phyloP scores from a whole-genome alignment of 35 echinoderm and acorn worm genomes.

The Apostichopus parvimensis region DNA sequence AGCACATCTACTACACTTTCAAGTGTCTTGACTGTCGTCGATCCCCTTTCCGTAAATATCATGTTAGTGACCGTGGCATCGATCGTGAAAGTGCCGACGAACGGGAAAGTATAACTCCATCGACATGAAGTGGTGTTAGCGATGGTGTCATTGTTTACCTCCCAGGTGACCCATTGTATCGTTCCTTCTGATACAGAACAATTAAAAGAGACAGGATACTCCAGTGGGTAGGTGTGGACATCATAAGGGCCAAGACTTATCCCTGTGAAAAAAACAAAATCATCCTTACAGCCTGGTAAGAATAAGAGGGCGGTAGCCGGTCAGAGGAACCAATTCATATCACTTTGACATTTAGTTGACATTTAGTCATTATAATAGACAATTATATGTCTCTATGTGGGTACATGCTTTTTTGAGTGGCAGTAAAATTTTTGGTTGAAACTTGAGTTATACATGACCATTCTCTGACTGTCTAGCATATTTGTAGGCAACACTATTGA shows the following conservation, averaged over 20 bases:
- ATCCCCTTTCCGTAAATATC: neutral
- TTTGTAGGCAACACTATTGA: too few species aligned
- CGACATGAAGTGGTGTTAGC: slow-evolving; percentile 38
- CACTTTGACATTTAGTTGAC: too few species aligned
- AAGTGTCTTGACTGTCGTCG: neutral
- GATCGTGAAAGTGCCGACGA: neutral
- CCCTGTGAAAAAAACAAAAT: neutral
- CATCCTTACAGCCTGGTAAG: neutral
- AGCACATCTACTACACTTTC: slow-evolving; percentile 68
- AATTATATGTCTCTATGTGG: too few species aligned
- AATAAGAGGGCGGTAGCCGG: too few species aligned
- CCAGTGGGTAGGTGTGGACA: neutral
- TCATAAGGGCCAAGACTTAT: neutral
- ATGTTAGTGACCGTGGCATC: slow-evolving; percentile 37
- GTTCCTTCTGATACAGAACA: slow-evolving; percentile 49
- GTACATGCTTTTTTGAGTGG: too few species aligned
- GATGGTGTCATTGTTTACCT: neutral
- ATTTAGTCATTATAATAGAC: too few species aligned
- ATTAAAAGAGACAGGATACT: slow-evolving; percentile 29
- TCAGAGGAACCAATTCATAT: too few species aligned
- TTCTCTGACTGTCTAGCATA: too few species aligned
- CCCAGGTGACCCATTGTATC: slow-evolving; percentile 49
- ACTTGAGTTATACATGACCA: too few species aligned
- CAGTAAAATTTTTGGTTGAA: too few species aligned
- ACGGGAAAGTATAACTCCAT: slow-evolving; percentile 34